Conservation (phyloP, 2,113 vertebrate genomes). For the Jaculus jaculus region DNA sequence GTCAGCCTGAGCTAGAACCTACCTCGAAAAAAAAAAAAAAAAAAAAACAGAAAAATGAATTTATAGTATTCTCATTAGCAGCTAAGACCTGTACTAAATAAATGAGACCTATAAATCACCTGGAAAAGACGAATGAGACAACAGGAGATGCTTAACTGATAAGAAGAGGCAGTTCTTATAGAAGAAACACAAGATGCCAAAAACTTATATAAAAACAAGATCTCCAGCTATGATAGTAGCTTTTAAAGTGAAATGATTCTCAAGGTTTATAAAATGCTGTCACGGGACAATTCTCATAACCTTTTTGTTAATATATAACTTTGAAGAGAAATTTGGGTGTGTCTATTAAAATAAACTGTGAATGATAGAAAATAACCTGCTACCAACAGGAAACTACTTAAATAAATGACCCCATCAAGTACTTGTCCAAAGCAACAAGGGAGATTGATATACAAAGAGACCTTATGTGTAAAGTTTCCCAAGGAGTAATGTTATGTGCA, state of each 20-base stretch:
- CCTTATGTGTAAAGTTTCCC: not conserved
- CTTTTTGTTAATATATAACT: not conserved
- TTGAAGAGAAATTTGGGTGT: conserved; percentile 32
- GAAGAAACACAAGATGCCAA: not conserved
- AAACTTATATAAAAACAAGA: not conserved
- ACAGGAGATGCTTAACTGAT: not conserved
- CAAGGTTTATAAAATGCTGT: not conserved
- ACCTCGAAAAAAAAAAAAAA: not conserved
- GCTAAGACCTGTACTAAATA: not conserved
- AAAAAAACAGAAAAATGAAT: not conserved
- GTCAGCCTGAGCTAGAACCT: no score
- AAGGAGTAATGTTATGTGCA: not conserved
- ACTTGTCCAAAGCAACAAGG: not conserved
- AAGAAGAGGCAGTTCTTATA: not conserved
- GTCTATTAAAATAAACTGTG: not conserved
- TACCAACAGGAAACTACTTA: not conserved
- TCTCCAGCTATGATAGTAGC: not conserved
- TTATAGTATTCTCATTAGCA: not conserved
- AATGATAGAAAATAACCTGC: not conserved
- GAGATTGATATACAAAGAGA: not conserved
- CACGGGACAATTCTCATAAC: not conserved
- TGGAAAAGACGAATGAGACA: not conserved
- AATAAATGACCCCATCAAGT: not conserved
- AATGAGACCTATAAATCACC: not conserved
- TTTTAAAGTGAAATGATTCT: not conserved